Evolutionary conservation across 2,888 invertebrate genomes (phyloP).

Genomic region (Seira musarum): DNA sequence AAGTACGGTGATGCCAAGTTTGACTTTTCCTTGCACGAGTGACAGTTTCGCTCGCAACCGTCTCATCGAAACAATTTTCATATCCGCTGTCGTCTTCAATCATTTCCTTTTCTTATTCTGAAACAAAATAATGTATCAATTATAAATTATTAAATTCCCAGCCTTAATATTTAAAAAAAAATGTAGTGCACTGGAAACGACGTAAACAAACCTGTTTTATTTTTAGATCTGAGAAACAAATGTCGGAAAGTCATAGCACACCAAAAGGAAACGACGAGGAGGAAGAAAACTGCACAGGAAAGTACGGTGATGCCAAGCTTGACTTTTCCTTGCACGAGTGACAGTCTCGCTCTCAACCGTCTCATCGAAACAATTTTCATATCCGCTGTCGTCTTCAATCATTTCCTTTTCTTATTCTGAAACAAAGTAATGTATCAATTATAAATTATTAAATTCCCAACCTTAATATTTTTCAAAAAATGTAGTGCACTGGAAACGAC

Average conservation of each 20-base stretch:
- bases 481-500: too few relatives aligned
- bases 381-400: slow-evolving; percentile 1
- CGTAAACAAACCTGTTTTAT: neutral
- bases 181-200: neutral
- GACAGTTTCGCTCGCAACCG: slow-evolving; percentile 35
- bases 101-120: too few relatives aligned
- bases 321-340: slow-evolving; percentile 42
- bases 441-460: too few relatives aligned
- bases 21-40: slow-evolving; percentile 47
- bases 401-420: too few relatives aligned
- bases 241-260: too few relatives aligned
- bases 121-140: neutral
- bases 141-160: neutral
- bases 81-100: slow-evolving; percentile 13
- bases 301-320: slow-evolving; percentile 49
- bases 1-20: slow-evolving; percentile 46
- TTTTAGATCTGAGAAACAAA: neutral
- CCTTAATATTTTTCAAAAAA: too few relatives aligned
- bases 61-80: slow-evolving; percentile 45
- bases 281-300: slow-evolving; percentile 24
- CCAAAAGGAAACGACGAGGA: slow-evolving; percentile 51
- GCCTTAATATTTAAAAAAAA: neutral
- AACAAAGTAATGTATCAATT: too few relatives aligned
- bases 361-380: slow-evolving; percentile 49
- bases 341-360: slow-evolving; percentile 36